Evolutionary conservation across 2,888 invertebrate species (phyloP), one percentile per base, ranked within the genome.

Genomic region (Pseudoips prasinana): DNA sequence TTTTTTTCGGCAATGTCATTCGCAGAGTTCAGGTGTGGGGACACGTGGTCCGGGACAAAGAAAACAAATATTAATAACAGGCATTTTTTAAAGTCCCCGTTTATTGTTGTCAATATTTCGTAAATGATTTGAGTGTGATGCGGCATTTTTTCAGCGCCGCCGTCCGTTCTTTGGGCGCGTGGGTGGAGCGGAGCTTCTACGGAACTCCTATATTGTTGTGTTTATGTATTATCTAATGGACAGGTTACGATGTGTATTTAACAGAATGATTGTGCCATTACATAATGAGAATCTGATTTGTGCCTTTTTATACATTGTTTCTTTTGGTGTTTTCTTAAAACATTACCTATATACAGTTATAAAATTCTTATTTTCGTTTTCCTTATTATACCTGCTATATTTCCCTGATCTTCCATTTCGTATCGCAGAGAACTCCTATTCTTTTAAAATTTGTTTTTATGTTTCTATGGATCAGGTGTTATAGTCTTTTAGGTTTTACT

Each of bases 21-120:
- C 76, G 82, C 88, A 87, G 76, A 73, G 79, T 73, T 87, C 88
- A 88, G 88, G 88, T 88, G 85, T 72, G 68, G 75, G 81, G 85
- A 84, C 87, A 88, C 87, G 87, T 86, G 88, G 83, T 79, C 65
- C 73, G 62, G 65, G 67, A 84, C 85, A 86, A 86, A 83, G 84
- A 84, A 82, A 79, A 73, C 79, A 81, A 85, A 84, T 85, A 88
- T 87, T 88, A 87, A 88, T 88, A 88, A 86, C 85, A 67, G 82
- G 71, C 79, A 82, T 87, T 88, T 87, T 87, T 87, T 85, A 86
- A 87, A 84, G 77, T 84, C 81, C 77, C 65, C 73, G 74, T 71
- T 83, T 82, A 87, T 87, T 87, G 87, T 86, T 86, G 85, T 84
- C 87, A 77, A 88, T 87, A 85, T 84, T 86, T 82, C 83, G 86